Conservation (phyloP, 2,797 vertebrate genomes). For the Petrocephalus sullivani region DNA sequence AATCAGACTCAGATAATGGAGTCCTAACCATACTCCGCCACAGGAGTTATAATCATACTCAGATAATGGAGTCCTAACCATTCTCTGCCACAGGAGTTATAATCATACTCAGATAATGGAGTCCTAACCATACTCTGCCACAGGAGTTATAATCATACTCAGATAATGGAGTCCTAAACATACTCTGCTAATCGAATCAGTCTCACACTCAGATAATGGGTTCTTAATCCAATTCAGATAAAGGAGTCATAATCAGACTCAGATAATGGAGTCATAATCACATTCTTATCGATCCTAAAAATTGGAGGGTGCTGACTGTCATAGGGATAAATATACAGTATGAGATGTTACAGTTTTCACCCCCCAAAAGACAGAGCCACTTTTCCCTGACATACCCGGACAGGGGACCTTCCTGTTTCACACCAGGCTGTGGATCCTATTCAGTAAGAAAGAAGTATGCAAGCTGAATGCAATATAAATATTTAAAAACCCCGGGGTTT, state of each 20-base stretch:
- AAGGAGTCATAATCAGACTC: neutral
- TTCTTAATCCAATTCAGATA: neutral
- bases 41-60: neutral
- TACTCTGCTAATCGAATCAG: too few species aligned
- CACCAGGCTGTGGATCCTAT: neutral
- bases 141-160: too few species aligned
- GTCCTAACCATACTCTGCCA: too few species aligned
- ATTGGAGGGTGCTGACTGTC: neutral
- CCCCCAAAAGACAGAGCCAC: neutral
- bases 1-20: neutral
- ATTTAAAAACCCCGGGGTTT: neutral
- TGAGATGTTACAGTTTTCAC: neutral
- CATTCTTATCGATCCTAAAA: neutral
- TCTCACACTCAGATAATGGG: too few species aligned
- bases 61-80: too few species aligned
- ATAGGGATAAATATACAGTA: neutral
- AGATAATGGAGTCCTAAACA: too few species aligned
- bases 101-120: too few species aligned
- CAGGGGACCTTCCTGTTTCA: neutral
- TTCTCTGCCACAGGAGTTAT: too few species aligned
- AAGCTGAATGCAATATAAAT: neutral
- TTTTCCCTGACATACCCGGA: neutral
- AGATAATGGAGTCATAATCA: conserved; percentile 1
- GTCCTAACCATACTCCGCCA: neutral
- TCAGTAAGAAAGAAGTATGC: neutral